phyloP scores from a whole-genome alignment of 2,888 invertebrate genomes.

The Abrostola triplasia region DNA sequence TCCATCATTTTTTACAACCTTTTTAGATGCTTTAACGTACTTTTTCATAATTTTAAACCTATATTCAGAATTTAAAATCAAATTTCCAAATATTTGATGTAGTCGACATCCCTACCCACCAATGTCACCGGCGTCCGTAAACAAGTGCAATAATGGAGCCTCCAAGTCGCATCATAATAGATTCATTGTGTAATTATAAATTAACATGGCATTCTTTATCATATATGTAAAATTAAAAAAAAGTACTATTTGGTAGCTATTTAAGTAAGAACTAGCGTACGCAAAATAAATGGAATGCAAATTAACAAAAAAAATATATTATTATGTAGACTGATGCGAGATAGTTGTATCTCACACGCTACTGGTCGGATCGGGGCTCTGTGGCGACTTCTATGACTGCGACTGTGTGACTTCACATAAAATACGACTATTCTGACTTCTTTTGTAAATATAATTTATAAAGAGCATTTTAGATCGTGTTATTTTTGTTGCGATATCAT shows the following conservation, averaged over 20 bases:
- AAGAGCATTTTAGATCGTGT: too few species aligned
- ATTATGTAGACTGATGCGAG: constrained; percentile 70
- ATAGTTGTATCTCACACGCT: constrained; percentile 37
- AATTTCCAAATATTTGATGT: too few species aligned
- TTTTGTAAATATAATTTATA: too few species aligned
- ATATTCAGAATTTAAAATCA: too few species aligned
- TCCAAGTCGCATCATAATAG: constrained; percentile 41
- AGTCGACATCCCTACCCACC: not conserved
- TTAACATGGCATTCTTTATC: constrained; percentile 79
- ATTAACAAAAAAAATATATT: constrained; percentile 66
- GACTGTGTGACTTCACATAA: not conserved
- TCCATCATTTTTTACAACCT: too few species aligned
- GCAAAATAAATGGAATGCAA: constrained; percentile 65
- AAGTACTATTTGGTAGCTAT: constrained; percentile 82
- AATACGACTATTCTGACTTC: too few species aligned
- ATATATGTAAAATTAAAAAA: constrained; percentile 79
- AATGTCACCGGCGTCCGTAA: constrained; percentile 34
- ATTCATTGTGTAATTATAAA: constrained; percentile 76
- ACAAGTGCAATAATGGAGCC: constrained; percentile 51
- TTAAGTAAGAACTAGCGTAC: constrained; percentile 80
- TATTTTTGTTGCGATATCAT: too few species aligned
- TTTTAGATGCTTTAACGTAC: too few species aligned
- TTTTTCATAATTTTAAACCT: too few species aligned
- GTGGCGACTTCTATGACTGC: constrained; percentile 33
- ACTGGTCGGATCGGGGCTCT: constrained; percentile 54